Conservation (phyloP, 2,797 vertebrate genomes). For the Cynopterus sphinx region DNA sequence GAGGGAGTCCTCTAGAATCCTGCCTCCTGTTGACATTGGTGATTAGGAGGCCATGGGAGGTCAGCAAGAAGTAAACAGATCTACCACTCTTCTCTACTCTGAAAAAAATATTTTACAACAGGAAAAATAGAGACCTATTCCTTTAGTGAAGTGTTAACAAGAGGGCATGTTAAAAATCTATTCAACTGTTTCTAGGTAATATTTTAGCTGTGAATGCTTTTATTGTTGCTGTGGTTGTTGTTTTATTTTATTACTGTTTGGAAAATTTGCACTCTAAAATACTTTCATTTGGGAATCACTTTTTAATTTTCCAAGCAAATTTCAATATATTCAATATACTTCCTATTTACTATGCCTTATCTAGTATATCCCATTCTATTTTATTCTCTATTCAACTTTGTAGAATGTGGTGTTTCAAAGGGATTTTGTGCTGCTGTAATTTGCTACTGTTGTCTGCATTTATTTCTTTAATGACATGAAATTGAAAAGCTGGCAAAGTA, state of each 20-base stretch:
- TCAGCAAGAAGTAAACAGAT: not conserved
- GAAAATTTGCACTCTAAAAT: constrained; percentile 31
- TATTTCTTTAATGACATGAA: constrained; percentile 63
- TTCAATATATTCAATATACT: constrained; percentile 20
- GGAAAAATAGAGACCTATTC: not conserved
- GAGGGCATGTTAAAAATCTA: not conserved
- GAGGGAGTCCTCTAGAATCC: not conserved
- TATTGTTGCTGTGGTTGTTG: not conserved
- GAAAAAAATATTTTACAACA: not conserved
- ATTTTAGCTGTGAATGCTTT: not conserved
- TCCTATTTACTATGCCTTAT: constrained; percentile 15
- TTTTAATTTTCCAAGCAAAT: constrained; percentile 9
- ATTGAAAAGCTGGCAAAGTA: constrained; percentile 53
- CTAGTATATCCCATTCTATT: constrained; percentile 47
- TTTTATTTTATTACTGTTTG: constrained; percentile 9
- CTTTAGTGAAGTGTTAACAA: not conserved
- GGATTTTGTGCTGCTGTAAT: constrained; percentile 48
- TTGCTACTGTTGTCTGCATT: constrained; percentile 58
- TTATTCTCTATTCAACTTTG: constrained; percentile 33
- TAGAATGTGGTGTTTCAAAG: constrained; percentile 26
- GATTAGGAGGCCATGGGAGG: not conserved
- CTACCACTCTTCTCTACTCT: not conserved
- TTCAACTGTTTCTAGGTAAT: not conserved
- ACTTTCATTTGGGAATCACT: constrained; percentile 9
- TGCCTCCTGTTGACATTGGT: not conserved